Evolutionary conservation across 2,888 invertebrate species (phyloP), one percentile per base, ranked within the genome.

Genomic region (Cataglyphis altisquamis): DNA sequence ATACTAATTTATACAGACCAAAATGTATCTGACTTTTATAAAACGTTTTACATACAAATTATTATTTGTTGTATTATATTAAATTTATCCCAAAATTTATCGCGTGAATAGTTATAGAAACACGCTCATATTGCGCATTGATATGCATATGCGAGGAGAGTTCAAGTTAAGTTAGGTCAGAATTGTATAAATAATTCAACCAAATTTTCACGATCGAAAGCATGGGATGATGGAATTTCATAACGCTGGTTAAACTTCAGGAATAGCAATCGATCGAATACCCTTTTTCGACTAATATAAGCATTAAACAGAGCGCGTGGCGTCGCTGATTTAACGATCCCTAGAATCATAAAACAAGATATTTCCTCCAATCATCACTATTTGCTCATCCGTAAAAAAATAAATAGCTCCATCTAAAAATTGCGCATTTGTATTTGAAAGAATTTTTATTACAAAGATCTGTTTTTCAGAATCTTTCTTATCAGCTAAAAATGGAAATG

Each of bases 251-350:
- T 32, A 48, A 66, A 36, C 66, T 12, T 63, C 72, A 66, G 63
- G 70, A 90, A 90, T 90, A 90, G 48, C 48, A 62, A 55, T 63
- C 66, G 77, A 89, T 89, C 80, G 84, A 88, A 70, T 62, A 67
- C 57, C n/a, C 66, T 86, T 66, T 66, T 75, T 25, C 68, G 10
- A 29, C 82, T 74, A 83, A 90, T 81, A 84, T 63, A 52, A 68
- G n/a, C 68, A 74, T 60, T 80, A 83, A 85, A 80, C 81, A 45
- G 29, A n/a, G 32, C 18, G 21, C 45, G 36, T 9, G 64, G n/a
- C 29, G 39, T 48, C 36, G 89, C 84, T 87, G 87, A 85, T 89
- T 90, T 87, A 39, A 70, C 60, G 66, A 67, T 68, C 41, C 62
- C 70, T 39, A 45, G 12, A 15, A 21, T 45, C 72, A 60, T 84